Evolutionary conservation across 2,888 invertebrate genomes (phyloP).

Genomic region (Cepaea hortensis): DNA sequence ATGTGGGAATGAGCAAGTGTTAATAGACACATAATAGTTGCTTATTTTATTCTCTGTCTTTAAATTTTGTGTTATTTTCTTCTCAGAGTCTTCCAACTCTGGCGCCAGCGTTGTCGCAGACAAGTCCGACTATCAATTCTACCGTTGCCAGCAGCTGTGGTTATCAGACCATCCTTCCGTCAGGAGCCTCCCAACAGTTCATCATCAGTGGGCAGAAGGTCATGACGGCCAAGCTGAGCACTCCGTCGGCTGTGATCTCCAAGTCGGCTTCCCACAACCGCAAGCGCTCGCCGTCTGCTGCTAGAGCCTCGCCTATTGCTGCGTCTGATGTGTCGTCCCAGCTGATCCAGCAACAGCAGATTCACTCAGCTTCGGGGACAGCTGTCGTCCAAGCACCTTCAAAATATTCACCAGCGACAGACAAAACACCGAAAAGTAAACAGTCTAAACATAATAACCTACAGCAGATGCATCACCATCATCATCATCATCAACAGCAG

Average conservation of each 20-base stretch:
- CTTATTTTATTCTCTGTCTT: background rate
- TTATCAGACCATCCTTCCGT: constrained; percentile 37
- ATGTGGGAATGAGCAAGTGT: no score
- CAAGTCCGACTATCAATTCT: constrained; percentile 27
- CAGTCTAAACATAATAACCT: constrained; percentile 18
- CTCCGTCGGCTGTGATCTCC: background rate
- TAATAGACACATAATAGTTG: no score
- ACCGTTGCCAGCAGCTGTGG: constrained; percentile 13
- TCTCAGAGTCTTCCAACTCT: constrained; percentile 33
- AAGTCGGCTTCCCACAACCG: constrained; percentile 37
- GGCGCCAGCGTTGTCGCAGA: constrained; percentile 37
- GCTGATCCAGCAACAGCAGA: constrained; percentile 16
- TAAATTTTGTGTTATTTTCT: background rate
- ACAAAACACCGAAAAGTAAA: constrained; percentile 37
- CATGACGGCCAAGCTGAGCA: constrained; percentile 23
- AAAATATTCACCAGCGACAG: constrained; percentile 3
- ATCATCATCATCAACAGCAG: constrained; percentile 26
- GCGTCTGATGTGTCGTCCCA: constrained; percentile 39
- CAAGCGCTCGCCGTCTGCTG: constrained; percentile 39
- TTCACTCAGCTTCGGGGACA: constrained; percentile 16
- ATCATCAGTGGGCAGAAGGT: constrained; percentile 43
- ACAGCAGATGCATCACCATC: background rate
- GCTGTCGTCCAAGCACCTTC: constrained; percentile 24
- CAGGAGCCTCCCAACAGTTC: constrained; percentile 36
- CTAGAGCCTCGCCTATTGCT: constrained; percentile 42